Base-by-base conservation (phyloP, 2,888 invertebrate genomes). In the Eledona agricola region DNA sequence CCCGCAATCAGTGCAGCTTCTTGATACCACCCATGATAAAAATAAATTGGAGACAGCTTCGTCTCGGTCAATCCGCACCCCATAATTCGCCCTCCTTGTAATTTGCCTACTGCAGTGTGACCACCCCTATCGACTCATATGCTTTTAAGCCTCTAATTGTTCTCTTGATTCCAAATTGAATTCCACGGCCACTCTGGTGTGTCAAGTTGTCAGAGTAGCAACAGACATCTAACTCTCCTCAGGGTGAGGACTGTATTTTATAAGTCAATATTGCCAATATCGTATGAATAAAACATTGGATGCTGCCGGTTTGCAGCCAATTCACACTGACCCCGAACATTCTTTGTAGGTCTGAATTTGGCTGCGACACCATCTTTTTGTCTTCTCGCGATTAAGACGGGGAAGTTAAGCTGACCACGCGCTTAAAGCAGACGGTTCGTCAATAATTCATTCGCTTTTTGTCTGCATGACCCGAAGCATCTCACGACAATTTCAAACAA, bases 131-230 rank as follows among this genome's bases (percentile, higher is more conserved):
- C 22, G 42, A 42, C 29, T 28, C 42, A 42, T 29, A 23, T 22
- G 42, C 42, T 42, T 42, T 29, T 31, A 42, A 42, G 38, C 23
- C 38, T 31, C 42, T 42, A 42, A 42, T 42, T 42, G 42, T 42
- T 23, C 35, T 10, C 19, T 35, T 10, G 15, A 15, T 7, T 34
- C 37, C 13, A 29, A 42, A 42, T 22, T 22, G 20, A 42, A 42
- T 40, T 28, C 16, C 25, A 26, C 16, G 26, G 25, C 15, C 38
- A 38, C 25, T 40, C 26, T 28, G 28, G n/a, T n/a, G n/a, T n/a
- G n/a, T n/a, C n/a, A n/a, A n/a, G n/a, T n/a, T n/a, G n/a, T n/a
- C n/a, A n/a, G n/a, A n/a, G n/a, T n/a, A n/a, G n/a, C n/a, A n/a
- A n/a, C n/a, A n/a, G n/a, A n/a, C n/a, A n/a, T n/a, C n/a, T n/a